phyloP scores from a whole-genome alignment of 2,113 vertebrate species.

The Tupaia tana region DNA sequence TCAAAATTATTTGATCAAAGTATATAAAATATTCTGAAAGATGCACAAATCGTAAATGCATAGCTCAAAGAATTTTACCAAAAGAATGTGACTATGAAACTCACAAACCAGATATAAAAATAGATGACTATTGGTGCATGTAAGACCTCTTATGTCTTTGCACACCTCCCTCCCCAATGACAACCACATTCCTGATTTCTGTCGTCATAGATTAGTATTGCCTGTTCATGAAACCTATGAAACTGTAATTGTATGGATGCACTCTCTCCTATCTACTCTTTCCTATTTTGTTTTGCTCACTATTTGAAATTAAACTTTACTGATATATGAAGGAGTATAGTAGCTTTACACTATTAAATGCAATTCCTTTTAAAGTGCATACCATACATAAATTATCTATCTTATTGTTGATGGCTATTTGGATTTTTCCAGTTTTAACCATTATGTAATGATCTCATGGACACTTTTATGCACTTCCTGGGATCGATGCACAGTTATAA shows the following conservation, averaged over 20 bases:
- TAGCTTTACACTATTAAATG: background rate
- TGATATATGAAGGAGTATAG: background rate
- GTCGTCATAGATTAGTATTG: background rate
- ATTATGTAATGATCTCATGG: background rate
- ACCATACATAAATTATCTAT: background rate
- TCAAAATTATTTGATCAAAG: background rate
- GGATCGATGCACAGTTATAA: background rate
- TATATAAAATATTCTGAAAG: background rate
- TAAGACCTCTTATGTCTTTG: no score
- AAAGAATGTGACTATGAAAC: background rate
- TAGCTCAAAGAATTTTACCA: background rate
- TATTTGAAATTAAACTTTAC: background rate
- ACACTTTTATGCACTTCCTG: background rate
- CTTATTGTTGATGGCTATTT: background rate
- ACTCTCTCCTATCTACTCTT: background rate
- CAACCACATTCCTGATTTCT: background rate
- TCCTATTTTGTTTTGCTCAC: background rate
- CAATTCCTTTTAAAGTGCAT: background rate
- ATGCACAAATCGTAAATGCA: background rate
- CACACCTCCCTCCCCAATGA: background rate
- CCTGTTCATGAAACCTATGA: background rate
- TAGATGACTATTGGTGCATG: background rate
- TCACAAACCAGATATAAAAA: background rate
- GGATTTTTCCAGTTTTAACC: background rate
- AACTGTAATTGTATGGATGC: background rate